These are phyloP conservation scores for Heptranchias perlo DNA, from an alignment of 2,113 vertebrate genomes.

Conservation along the genomic window DNA sequence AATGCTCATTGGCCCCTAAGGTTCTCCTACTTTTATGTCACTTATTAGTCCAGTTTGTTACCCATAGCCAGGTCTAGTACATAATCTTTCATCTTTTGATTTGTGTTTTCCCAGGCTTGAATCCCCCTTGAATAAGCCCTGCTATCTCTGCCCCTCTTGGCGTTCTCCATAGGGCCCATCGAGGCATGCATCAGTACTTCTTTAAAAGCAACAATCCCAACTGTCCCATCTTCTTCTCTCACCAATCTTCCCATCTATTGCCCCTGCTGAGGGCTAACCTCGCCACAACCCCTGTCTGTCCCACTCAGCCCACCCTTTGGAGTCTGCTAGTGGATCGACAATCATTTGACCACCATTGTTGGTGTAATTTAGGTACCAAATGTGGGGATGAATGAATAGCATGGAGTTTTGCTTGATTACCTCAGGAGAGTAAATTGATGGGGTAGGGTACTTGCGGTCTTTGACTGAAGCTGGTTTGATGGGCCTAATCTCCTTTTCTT, in stretches of 20 bases:
- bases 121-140: not conserved
- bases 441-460: not conserved
- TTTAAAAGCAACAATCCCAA: not conserved
- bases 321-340: not conserved
- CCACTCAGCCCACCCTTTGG: not conserved
- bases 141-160: not conserved
- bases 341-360: not conserved
- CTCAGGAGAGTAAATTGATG: not conserved
- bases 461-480: not conserved
- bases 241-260: not conserved
- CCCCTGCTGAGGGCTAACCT: not conserved
- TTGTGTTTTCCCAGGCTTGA: not conserved
- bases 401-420: not conserved
- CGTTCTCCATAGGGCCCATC: not conserved
- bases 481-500: no score
- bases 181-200: not conserved
- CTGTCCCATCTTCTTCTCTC: not conserved
- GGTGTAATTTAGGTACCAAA: not conserved
- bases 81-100: not conserved
- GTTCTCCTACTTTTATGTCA: no score
- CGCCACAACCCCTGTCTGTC: not conserved
- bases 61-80: not conserved
- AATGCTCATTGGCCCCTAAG: no score
- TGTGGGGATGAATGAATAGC: not conserved
- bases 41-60: no score